phyloP scores from a whole-genome alignment of 2,888 invertebrate genomes.

The Girardia tigrina region DNA sequence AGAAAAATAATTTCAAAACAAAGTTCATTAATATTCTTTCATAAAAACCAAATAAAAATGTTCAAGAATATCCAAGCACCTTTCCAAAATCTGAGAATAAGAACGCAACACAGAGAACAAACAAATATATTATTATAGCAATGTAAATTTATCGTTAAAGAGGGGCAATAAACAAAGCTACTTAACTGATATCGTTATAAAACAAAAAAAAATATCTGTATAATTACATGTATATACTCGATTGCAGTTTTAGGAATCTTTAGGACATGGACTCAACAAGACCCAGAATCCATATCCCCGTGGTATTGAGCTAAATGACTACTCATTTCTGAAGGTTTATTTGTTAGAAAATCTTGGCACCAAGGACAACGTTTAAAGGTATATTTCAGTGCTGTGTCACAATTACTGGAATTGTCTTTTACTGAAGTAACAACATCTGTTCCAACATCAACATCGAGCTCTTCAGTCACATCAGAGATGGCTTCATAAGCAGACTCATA shows the following conservation, averaged over 20 bases:
- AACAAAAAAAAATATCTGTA: background rate
- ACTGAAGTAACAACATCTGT: background rate
- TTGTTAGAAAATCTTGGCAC: background rate
- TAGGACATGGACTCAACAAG: background rate
- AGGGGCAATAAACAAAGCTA: background rate
- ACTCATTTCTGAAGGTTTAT: conserved; percentile 19
- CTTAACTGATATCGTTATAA: background rate
- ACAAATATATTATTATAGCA: background rate
- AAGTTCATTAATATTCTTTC: too few relatives aligned
- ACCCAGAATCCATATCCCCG: background rate
- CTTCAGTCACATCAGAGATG: background rate
- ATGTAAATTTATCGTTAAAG: background rate
- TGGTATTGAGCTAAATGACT: conserved; percentile 7
- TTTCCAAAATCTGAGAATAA: too few relatives aligned
- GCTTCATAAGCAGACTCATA: background rate
- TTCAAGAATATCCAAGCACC: too few relatives aligned
- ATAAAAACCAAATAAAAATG: too few relatives aligned
- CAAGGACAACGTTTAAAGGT: conserved; percentile 16
- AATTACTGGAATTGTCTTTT: background rate
- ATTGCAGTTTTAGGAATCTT: background rate
- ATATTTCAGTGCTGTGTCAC: background rate
- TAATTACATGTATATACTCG: conserved; percentile 6
- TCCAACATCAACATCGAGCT: conserved; percentile 1
- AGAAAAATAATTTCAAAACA: too few relatives aligned
- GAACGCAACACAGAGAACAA: too few relatives aligned